Conservation (phyloP, 2,113 vertebrate genomes). For the Megaceryle torquata region DNA sequence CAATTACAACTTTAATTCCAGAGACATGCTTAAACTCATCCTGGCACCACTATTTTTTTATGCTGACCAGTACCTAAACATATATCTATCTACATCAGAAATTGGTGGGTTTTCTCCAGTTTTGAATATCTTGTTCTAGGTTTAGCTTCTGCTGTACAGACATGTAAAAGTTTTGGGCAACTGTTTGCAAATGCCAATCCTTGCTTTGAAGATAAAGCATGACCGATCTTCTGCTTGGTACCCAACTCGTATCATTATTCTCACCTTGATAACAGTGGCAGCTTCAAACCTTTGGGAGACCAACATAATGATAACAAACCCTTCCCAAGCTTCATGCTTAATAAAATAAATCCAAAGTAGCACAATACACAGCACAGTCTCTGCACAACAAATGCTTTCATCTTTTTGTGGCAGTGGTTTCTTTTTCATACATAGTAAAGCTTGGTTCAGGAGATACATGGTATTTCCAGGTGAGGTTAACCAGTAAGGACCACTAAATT, state of each 20-base stretch:
- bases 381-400: neutral
- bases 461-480: neutral
- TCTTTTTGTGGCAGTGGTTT: neutral
- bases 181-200: neutral
- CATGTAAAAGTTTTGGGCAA: neutral
- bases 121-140: neutral
- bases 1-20: neutral
- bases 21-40: neutral
- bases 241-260: neutral
- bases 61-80: neutral
- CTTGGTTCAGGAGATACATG: neutral
- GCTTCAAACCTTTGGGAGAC: neutral
- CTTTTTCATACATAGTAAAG: neutral
- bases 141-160: neutral
- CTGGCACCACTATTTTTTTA: neutral
- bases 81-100: neutral
- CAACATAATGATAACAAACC: neutral
- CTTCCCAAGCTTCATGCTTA: neutral
- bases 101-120: neutral
- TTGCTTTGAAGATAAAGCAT: neutral
- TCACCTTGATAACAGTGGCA: neutral
- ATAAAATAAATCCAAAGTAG: neutral
- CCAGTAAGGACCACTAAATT: neutral
- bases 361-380: neutral
- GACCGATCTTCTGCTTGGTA: neutral